Evolutionary conservation across 2,888 invertebrate genomes (phyloP).

Genomic region (Hymenopus coronatus): DNA sequence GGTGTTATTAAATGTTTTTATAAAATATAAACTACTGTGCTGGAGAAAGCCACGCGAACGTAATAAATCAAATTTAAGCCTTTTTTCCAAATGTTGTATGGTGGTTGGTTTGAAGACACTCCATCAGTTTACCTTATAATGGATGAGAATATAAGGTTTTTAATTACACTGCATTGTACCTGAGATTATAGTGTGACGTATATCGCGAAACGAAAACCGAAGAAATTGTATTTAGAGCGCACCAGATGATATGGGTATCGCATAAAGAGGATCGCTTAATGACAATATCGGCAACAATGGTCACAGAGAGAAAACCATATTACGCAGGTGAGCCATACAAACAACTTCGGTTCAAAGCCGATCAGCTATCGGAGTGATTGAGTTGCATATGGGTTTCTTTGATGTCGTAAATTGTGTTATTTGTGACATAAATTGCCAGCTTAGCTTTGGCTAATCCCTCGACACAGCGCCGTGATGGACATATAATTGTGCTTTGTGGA

Average conservation of each 20-base stretch:
- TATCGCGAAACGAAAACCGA: background rate
- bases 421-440: background rate
- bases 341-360: background rate
- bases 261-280: background rate
- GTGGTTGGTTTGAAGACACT: too few species aligned
- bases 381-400: background rate
- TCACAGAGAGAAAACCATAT: background rate
- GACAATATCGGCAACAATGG: background rate
- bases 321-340: background rate
- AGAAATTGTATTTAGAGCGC: background rate
- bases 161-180: too few species aligned
- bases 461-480: background rate
- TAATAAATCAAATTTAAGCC: too few species aligned
- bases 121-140: too few species aligned
- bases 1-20: too few species aligned
- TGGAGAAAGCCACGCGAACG: too few species aligned
- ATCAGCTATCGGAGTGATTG: background rate
- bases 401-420: background rate
- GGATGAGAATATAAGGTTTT: too few species aligned
- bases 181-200: too few species aligned
- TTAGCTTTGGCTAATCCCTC: background rate
- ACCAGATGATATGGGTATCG: background rate
- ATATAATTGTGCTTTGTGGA: background rate
- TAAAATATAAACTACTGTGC: accelerated
- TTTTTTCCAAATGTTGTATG: too few species aligned